Conservation (phyloP, 2,113 vertebrate species). For the Echinops telfairi region DNA sequence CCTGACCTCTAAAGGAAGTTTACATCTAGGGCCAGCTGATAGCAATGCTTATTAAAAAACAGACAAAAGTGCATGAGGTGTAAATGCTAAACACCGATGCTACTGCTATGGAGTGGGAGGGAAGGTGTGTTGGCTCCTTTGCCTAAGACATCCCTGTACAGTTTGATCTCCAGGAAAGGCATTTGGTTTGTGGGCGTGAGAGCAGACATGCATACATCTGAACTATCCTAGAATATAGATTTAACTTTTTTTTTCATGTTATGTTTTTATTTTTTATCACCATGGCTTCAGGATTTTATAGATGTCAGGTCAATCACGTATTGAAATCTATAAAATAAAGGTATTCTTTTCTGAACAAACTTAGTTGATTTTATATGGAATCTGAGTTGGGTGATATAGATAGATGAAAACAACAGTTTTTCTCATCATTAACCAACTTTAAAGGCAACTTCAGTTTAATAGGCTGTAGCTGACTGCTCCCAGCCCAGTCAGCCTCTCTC, state of each 20-base stretch:
- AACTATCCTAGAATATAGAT: constrained; percentile 6
- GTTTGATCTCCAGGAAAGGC: constrained; percentile 67
- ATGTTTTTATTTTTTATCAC: constrained; percentile 57
- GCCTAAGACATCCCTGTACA: background rate
- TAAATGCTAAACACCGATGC: constrained; percentile 51
- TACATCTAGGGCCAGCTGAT: constrained; percentile 30
- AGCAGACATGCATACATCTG: background rate
- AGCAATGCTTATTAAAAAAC: constrained; percentile 32
- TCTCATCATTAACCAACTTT: constrained; percentile 81
- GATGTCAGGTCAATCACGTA: constrained; percentile 43
- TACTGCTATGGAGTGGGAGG: background rate
- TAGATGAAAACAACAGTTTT: constrained; percentile 66
- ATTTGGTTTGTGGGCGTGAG: constrained; percentile 48
- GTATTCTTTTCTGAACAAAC: constrained; percentile 34
- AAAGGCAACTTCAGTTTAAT: constrained; percentile 78
- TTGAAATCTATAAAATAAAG: constrained; percentile 63
- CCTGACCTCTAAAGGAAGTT: constrained; percentile 48
- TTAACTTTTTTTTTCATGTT: constrained; percentile 62
- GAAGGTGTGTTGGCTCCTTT: background rate
- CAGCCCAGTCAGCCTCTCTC: constrained; percentile 70
- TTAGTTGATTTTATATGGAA: background rate
- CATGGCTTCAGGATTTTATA: constrained; percentile 43
- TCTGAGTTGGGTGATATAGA: constrained; percentile 60
- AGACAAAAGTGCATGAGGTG: background rate
- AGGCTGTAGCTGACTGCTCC: constrained; percentile 78